These are phyloP conservation scores for Galemys pyrenaicus DNA, from an alignment of 2,113 vertebrate genomes.

Conservation along the genomic window DNA sequence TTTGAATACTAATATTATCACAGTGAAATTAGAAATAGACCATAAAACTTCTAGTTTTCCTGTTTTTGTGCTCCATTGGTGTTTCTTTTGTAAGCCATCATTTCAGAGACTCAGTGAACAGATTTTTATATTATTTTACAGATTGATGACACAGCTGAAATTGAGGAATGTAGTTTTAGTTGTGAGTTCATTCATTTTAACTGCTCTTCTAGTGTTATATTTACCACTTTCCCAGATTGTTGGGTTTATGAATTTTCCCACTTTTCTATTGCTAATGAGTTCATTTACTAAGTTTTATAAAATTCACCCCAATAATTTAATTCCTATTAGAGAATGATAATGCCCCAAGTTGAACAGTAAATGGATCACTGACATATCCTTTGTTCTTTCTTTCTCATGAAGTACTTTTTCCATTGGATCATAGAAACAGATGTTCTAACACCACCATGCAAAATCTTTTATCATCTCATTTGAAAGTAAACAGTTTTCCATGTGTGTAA, in stretches of 20 bases:
- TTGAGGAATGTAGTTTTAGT: constrained; percentile 50
- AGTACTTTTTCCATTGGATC: constrained; percentile 87
- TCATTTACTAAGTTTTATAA: constrained; percentile 70
- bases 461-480: constrained; percentile 84
- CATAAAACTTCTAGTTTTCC: not conserved
- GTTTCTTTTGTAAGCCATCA: not conserved
- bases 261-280: constrained; percentile 65
- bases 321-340: constrained; percentile 79
- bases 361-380: constrained; percentile 81
- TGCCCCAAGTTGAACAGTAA: constrained; percentile 75
- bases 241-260: constrained; percentile 63
- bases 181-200: constrained; percentile 69
- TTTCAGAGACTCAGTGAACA: not conserved
- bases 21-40: not conserved
- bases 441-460: constrained; percentile 87
- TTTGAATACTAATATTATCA: not conserved
- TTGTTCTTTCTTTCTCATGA: constrained; percentile 87
- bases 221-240: constrained; percentile 64
- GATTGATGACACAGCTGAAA: not conserved
- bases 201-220: constrained; percentile 54
- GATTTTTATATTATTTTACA: constrained; percentile 19
- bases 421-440: constrained; percentile 89
- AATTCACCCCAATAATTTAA: constrained; percentile 76
- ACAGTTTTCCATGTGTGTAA: constrained; percentile 63
- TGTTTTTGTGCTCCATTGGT: not conserved